Evolutionary conservation across 1,140 invertebrate genomes (phyloP).

Genomic region (Caenorhabditis remanei): DNA sequence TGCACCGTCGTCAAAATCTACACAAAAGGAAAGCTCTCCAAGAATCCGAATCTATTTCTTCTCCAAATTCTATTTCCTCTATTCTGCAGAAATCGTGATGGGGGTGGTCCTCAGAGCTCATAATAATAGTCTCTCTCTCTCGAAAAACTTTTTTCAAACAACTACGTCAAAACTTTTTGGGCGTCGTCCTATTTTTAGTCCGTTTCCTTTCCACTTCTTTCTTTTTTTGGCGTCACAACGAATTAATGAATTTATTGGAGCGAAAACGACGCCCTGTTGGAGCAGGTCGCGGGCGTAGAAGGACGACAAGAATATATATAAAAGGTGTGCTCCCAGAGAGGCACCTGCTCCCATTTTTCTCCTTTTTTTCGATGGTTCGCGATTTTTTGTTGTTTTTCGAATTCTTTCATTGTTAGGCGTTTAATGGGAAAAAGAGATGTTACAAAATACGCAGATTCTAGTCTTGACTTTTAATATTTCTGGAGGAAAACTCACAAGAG

Average conservation of each 20-base stretch:
- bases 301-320: background rate
- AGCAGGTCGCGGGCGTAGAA: constrained; percentile 1
- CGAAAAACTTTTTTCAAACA: background rate
- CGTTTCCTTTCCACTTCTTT: constrained; percentile 21
- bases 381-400: too few relatives aligned
- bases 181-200: constrained; percentile 37
- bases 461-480: too few relatives aligned
- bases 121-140: constrained; percentile 29
- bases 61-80: background rate
- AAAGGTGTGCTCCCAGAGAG: constrained; percentile 5
- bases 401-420: too few relatives aligned
- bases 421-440: too few relatives aligned
- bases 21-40: background rate
- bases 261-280: constrained; percentile 3
- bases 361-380: too few relatives aligned
- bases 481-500: too few relatives aligned
- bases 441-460: too few relatives aligned
- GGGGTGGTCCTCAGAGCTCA: background rate
- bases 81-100: background rate
- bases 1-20: background rate
- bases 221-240: constrained; percentile 52
- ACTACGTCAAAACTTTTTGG: constrained; percentile 52
- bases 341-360: background rate
- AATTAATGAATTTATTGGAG: constrained; percentile 56
- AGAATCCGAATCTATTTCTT: background rate